Base-by-base conservation (phyloP, 2,797 vertebrate genomes). In the Ptychadena robeensis region DNA sequence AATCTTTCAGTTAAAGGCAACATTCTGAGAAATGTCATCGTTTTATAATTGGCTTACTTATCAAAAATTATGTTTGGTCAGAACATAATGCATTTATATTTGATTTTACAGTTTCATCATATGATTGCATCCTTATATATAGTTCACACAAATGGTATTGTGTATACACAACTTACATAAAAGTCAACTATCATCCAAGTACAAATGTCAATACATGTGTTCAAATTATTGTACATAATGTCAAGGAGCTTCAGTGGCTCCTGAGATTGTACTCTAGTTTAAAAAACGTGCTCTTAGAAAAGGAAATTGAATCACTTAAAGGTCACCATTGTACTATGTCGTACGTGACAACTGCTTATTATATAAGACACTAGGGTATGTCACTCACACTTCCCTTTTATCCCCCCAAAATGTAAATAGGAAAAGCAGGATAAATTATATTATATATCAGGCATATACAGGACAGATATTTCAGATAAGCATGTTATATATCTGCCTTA, bases 181-280 rank as follows among this genome's bases (percentile, higher is more conserved):
- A 79, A 61, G 61, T 73, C 68, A 32, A 59, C 79, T 65, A 73
- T 71, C 59, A 71, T 57, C 61, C 61, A 61, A 67, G 61, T 65
- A 79, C 35, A 83, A 83, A 83, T 83, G 69, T 79, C 82, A 83
- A 44, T 73, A 79, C 82, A 79, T 79, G 68, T 79, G 76, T 83
- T 79, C 82, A 83, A 59, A 79, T 73, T 38, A 83, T 79, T 79
- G 73, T 79, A 71, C 82, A 73, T 78, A 83, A 83, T 79, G 75
- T 79, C 69, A 79, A 79, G 68, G 44, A 79, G 68, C 32, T 69
- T 66, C 61, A 38, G 48, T 79, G 69, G 68, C 69, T 79, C 44
- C 32, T 25, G 10, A 30, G 75, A 83, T 71, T 10, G 2, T 79
- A 69, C 67, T 79, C 65, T 75, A 48, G 44, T 61, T 31, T 57